A percentile compares a stretch with the other conserved stretches of the same genome.
Evolutionary conservation across 2,888 invertebrate species (phyloP).

Genomic region (Torymus tubicola): DNA sequence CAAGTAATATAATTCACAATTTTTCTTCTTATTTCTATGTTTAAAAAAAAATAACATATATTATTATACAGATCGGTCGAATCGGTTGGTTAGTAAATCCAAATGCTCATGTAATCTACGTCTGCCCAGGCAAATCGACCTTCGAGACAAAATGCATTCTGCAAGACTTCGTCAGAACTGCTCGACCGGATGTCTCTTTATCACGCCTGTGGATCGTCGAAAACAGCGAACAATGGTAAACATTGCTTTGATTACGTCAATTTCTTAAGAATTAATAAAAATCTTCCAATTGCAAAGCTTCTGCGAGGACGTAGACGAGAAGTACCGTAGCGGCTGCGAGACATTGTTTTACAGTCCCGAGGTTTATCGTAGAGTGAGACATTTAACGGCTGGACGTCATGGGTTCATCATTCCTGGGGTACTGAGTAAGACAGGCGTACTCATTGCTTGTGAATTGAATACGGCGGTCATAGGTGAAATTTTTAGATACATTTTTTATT

Average conservation of each 20-base stretch:
- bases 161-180: conserved; percentile 51
- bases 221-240: conserved; percentile 37
- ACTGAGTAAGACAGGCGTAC: conserved; percentile 59
- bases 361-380: conserved; percentile 59
- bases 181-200: conserved; percentile 58
- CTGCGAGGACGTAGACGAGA: conserved; percentile 46
- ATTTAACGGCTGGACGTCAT: conserved; percentile 61
- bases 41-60: no score
- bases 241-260: no score
- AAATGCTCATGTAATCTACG: conserved; percentile 59
- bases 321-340: conserved; percentile 57
- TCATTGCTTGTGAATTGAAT: conserved; percentile 61
- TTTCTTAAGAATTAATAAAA: no score
- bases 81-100: conserved; percentile 63
- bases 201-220: conserved; percentile 60
- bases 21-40: not conserved
- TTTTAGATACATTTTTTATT: conserved; percentile 1
- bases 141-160: conserved; percentile 52
- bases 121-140: conserved; percentile 57
- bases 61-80: conserved; percentile 57
- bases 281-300: not conserved
- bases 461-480: conserved; percentile 60
- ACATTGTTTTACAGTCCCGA: conserved; percentile 59
- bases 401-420: conserved; percentile 63
- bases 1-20: conserved; percentile 56